These are phyloP conservation scores for Valencia hispanica DNA, from an alignment of 2,797 vertebrate species.

Conservation along the genomic window DNA sequence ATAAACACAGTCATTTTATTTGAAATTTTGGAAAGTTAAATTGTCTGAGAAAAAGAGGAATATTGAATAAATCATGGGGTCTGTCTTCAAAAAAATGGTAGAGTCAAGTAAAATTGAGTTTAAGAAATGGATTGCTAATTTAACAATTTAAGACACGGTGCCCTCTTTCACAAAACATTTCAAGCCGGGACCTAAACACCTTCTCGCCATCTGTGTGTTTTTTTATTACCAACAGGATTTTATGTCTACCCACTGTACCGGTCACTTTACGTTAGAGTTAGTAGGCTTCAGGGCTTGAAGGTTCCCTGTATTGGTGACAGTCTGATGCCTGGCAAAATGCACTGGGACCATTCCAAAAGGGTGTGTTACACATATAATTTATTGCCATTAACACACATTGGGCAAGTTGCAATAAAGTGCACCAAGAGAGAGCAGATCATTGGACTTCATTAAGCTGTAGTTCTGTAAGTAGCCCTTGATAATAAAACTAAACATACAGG, in stretches of 20 bases:
- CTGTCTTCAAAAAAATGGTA: slow-evolving; percentile 48
- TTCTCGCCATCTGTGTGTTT: not conserved
- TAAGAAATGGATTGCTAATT: slow-evolving; percentile 52
- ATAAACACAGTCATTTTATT: slow-evolving; percentile 64
- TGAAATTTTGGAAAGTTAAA: slow-evolving; percentile 49
- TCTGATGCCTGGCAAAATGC: not conserved
- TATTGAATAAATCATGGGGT: slow-evolving; percentile 57
- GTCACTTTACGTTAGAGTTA: not conserved
- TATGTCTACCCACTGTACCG: not conserved
- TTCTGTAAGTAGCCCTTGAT: too few relatives aligned
- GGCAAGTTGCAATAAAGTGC: not conserved
- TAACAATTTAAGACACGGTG: slow-evolving; percentile 30
- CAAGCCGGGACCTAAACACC: not conserved
- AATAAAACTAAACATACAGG: not conserved
- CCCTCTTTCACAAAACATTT: not conserved
- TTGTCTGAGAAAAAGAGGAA: slow-evolving; percentile 43
- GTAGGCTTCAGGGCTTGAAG: not conserved
- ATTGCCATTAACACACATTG: not conserved
- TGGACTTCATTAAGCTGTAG: not conserved
- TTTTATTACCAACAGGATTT: not conserved
- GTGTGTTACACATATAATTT: not conserved
- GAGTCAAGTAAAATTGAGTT: slow-evolving; percentile 41
- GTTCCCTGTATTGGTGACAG: not conserved
- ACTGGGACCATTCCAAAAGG: not conserved
- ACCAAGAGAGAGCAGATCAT: not conserved